Evolutionary conservation across 2,797 vertebrate genomes (phyloP).

Genomic region (Picus viridis): DNA sequence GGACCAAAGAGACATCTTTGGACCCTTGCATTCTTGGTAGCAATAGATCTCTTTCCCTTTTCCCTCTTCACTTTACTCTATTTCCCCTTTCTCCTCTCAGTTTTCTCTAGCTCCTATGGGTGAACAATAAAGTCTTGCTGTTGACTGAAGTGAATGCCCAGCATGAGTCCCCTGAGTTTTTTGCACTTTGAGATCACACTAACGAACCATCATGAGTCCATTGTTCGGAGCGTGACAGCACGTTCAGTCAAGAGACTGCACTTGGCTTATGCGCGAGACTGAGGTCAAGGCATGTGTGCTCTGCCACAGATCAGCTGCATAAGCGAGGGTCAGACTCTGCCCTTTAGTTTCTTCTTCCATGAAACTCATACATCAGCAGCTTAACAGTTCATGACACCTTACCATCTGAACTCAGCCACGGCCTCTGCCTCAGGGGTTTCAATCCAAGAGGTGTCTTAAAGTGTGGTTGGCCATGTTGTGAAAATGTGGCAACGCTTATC

Average conservation of each 20-base stretch:
- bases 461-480: neutral
- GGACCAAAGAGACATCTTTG: too few species aligned
- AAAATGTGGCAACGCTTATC: neutral
- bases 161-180: too few species aligned
- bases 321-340: neutral
- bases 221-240: too few species aligned
- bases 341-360: conserved; percentile 22
- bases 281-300: conserved; percentile 10
- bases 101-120: too few species aligned
- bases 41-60: too few species aligned
- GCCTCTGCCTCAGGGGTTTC: neutral
- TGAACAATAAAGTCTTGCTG: too few species aligned
- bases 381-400: neutral
- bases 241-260: neutral
- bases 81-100: too few species aligned
- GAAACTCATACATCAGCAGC: conserved; percentile 15
- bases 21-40: too few species aligned
- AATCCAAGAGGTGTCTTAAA: neutral
- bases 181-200: too few species aligned
- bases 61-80: too few species aligned
- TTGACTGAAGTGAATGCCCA: too few species aligned
- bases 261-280: neutral
- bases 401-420: neutral
- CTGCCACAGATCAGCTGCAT: neutral
- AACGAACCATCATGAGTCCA: too few species aligned